Evolutionary conservation across 2,888 invertebrate species (phyloP), one percentile per base, ranked within the genome.

Genomic region (Caenorhabditis imperialis): DNA sequence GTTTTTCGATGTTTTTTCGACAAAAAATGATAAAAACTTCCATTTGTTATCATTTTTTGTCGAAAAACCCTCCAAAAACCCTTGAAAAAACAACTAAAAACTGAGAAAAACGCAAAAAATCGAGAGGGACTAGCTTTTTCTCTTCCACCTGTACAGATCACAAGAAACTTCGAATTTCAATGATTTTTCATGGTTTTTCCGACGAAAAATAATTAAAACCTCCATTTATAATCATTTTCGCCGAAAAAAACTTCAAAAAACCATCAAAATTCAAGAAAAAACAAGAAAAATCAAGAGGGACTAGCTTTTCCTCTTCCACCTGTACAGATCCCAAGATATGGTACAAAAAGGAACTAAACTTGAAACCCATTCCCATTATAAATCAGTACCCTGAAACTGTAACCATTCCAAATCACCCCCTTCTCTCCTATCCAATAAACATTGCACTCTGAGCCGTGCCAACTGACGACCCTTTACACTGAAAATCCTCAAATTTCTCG

Each of bases 391-490:
- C n/a, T n/a, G n/a, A n/a, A n/a, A n/a, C n/a, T n/a, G n/a, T n/a
- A n/a, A n/a, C n/a, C n/a, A n/a, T n/a, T n/a, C n/a, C n/a, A n/a
- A n/a, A n/a, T n/a, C 30, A 6, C 30, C 30, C 30, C 10, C 30
- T 30, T 30, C 30, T 30, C 30, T 30, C 30, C 30, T n/a, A n/a
- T n/a, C n/a, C n/a, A n/a, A n/a, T n/a, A n/a, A n/a, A n/a, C n/a
- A n/a, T n/a, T n/a, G n/a, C n/a, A n/a, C n/a, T n/a, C n/a, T n/a
- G n/a, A n/a, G n/a, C 50, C 50, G 38, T 20, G 12, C 7, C 45
- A 33, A 22, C 47, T 25, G 6, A 12, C 22, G 12, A 35, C 37
- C 23, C 37, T 35, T 62, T 61, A 61, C 61, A 61, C 61, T 51
- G 51, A 44, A 20, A 44, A 44, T 44, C 14, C 12, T 16, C 30